Base-by-base conservation (phyloP, 2,113 vertebrate genomes). In the Carollia perspicillata region DNA sequence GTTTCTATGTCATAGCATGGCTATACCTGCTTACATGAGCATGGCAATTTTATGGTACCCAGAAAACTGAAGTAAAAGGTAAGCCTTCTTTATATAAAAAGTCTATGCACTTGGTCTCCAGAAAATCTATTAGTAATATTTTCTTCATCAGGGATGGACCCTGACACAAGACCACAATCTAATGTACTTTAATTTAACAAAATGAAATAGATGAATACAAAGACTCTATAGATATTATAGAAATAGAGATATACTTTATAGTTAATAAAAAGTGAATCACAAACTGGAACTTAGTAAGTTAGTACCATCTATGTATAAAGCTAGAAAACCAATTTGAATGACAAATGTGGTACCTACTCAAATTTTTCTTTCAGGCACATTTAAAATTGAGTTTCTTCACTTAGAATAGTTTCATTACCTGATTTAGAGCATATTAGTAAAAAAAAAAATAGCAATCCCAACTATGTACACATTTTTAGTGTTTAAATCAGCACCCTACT, bases 401-500 rank as follows among this genome's bases (percentile, higher is more conserved):
- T 94, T 86, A 85, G 63, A 69, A 35, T 65, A 95, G 78, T 74
- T 60, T 75, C 58, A 94, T 63, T 58, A 95, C 58, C 40, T 63
- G 37, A 93, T 30, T 92, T 33, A 63, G 47, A 37, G 12, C 1
- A 40, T 12, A 4, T 63, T 81, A 49, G 55, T 65, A 89, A 42
- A 75, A 75, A 96, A n/a, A n/a, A n/a, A 95, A 97, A 96, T 0
- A 95, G 26, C 9, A 74, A 65, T 78, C 49, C n/a, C 33, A 92
- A 44, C 44, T 91, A 90, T 89, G 37, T 42, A 74, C 83, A 37
- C 26, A 58, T 10, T 88, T 69, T 84, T 86, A 97, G 84, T 58
- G 90, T 30, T 84, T 95, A 97, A 96, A 26, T 66, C 65, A 96
- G 95, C 17, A 91, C 65, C 79, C 81, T 77, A 84, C 69, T 47